A percentile compares a stretch with the other conserved stretches of the same genome.
These are phyloP conservation scores for Ophioderma brevispina DNA, from an alignment of 35 echinoderm and acorn worm species.

Conservation along the genomic window DNA sequence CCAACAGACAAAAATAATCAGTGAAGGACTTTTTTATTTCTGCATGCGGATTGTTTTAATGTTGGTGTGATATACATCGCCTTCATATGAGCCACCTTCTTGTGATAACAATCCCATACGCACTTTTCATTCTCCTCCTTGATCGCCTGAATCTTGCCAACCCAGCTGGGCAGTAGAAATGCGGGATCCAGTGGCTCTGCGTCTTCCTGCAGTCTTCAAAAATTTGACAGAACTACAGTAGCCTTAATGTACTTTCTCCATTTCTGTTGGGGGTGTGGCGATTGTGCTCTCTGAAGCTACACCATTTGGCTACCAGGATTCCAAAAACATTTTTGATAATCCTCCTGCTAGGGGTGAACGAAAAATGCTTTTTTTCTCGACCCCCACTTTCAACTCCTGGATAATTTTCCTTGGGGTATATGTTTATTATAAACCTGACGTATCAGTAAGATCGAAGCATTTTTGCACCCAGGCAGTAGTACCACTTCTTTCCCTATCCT, in stretches of 20 bases:
- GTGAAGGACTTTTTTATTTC: neutral
- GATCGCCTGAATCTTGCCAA: neutral
- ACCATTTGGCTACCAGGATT: conserved; percentile 56
- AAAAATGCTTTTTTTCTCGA: no score
- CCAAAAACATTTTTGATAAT: conserved; percentile 74
- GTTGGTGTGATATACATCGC: neutral
- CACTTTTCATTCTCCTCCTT: neutral
- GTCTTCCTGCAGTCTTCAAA: neutral
- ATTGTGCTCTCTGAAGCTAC: neutral
- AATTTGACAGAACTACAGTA: conserved; percentile 33
- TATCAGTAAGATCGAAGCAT: no score
- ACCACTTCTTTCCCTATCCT: no score
- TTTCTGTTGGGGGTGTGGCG: neutral
- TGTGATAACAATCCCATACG: neutral
- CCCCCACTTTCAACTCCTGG: no score
- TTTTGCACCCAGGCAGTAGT: no score
- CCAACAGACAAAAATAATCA: neutral
- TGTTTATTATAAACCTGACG: no score
- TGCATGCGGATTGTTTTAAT: neutral
- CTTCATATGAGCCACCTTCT: neutral
- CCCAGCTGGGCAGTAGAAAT: neutral
- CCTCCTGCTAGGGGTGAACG: no score
- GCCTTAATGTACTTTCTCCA: conserved; percentile 1
- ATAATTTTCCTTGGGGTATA: no score
- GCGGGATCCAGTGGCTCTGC: neutral